phyloP scores from a whole-genome alignment of 2,113 vertebrate genomes.

The Sorex araneus region DNA sequence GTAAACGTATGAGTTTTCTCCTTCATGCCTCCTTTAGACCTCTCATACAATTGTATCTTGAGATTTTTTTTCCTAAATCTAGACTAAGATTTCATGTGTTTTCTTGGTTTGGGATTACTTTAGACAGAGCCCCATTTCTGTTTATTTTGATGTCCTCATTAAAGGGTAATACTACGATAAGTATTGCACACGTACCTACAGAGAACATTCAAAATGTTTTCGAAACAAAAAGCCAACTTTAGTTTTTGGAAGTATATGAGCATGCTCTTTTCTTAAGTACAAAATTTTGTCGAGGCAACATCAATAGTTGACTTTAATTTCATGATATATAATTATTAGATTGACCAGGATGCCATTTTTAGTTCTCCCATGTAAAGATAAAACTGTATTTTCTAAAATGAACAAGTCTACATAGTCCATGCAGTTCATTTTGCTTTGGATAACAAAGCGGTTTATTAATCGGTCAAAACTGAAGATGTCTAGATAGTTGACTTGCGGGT shows the following conservation, averaged over 20 bases:
- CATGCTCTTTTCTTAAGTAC: neutral
- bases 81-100: neutral
- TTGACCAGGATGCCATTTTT: neutral
- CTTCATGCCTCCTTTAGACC: neutral
- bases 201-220: neutral
- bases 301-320: neutral
- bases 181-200: neutral
- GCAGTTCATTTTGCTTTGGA: slow-evolving; percentile 6
- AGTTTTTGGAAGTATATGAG: neutral
- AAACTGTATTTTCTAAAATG: slow-evolving; percentile 46
- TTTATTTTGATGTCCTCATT: slow-evolving; percentile 39
- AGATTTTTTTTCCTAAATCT: neutral
- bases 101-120: neutral
- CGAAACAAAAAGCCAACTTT: neutral
- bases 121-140: neutral
- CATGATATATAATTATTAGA: neutral
- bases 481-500: neutral
- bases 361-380: neutral
- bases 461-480: neutral
- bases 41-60: neutral
- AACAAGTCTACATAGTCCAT: neutral
- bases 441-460: slow-evolving; percentile 9
- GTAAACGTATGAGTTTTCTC: neutral
- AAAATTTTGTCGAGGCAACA: slow-evolving; percentile 31
- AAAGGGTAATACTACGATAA: neutral